These are phyloP conservation scores for Pycnonotus jocosus DNA, from an alignment of 2,113 vertebrate species.

Conservation along the genomic window DNA sequence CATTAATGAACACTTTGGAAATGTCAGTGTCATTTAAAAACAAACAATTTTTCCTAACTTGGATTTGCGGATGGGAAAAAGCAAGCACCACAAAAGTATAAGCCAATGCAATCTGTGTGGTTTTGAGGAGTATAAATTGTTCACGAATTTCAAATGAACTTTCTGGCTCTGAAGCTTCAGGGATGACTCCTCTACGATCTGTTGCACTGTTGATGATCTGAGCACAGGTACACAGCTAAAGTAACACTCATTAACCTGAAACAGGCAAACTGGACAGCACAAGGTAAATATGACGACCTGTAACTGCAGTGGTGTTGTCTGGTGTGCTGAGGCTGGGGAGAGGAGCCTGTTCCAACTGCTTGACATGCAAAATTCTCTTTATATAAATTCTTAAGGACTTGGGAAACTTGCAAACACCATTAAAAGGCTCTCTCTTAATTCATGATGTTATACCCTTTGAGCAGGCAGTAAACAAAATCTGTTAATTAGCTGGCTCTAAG, in stretches of 20 bases:
- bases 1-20: neutral
- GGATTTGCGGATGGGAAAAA: neutral
- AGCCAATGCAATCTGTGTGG: accelerated
- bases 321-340: neutral
- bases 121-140: neutral
- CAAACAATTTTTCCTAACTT: neutral
- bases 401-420: neutral
- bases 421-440: neutral
- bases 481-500: neutral
- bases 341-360: neutral
- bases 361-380: neutral
- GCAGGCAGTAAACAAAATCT: neutral
- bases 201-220: neutral
- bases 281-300: neutral
- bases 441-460: neutral
- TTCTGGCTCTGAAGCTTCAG: neutral
- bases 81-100: neutral
- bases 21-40: neutral
- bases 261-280: neutral
- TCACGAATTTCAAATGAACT: neutral
- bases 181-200: neutral
- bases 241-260: neutral
- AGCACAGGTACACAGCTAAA: neutral
- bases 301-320: neutral
- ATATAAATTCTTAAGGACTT: neutral